Evolutionary conservation across 2,797 vertebrate genomes (phyloP).

Genomic region (Peromyscus melanophrys): DNA sequence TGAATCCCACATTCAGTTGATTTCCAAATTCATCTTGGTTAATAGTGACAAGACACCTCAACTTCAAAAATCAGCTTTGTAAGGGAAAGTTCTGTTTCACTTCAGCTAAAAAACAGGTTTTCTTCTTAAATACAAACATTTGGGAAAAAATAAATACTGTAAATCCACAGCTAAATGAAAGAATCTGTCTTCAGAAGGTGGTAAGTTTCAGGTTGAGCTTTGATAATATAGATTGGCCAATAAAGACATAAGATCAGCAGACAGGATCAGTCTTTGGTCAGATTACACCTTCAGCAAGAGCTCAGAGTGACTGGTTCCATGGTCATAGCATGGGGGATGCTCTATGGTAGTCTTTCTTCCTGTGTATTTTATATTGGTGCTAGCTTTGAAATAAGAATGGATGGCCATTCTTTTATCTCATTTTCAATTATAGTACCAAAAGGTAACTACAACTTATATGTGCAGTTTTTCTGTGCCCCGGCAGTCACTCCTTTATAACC

Average conservation of each 20-base stretch:
- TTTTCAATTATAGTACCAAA: neutral
- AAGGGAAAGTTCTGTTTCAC: constrained; percentile 21
- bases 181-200: neutral
- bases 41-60: neutral
- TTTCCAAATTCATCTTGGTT: constrained; percentile 38
- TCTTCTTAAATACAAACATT: constrained; percentile 15
- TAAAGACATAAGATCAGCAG: neutral
- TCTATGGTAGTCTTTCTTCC: neutral
- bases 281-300: neutral
- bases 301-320: neutral
- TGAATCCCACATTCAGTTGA: neutral
- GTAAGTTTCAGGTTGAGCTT: neutral
- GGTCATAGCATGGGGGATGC: neutral
- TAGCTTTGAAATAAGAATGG: constrained; percentile 20
- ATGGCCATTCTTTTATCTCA: neutral
- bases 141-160: neutral
- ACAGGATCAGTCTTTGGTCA: constrained; percentile 4
- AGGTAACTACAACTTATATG: neutral
- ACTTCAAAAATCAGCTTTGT: neutral
- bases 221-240: neutral
- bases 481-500: too few species aligned
- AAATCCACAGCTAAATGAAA: constrained; percentile 36
- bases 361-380: neutral
- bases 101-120: neutral
- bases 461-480: too few species aligned